Base-by-base conservation (phyloP, 2,113 vertebrate genomes). In the Otus sunia region DNA sequence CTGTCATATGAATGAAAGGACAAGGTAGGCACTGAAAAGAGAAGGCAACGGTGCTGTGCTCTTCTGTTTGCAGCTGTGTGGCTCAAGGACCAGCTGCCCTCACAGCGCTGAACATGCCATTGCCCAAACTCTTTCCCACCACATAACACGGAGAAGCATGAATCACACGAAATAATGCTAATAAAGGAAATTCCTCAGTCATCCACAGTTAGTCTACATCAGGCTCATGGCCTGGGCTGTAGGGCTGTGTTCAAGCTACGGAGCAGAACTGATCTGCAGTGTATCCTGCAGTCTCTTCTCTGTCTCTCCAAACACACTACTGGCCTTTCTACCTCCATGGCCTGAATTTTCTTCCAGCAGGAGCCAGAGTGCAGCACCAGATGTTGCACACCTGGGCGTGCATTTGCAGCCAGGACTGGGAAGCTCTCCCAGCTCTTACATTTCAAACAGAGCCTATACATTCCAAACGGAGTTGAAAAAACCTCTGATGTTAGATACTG, bases 71-170 rank as follows among this genome's bases (percentile, higher is more conserved):
- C 63, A 47, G 49, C 20, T 43, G 6, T 36, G 45, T 50, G 67
- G 27, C 58, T 91, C 11, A 29, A 47, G 41, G 41, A 69, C 25
- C 50, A 76, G 32, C 67, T 92, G 58, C 15, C 50, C 50, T 58
- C 41, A 8, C 3, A 14, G 43, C 4, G 3, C 26, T 32, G 47
- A 77, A 47, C 0, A 0, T 85, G 56, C 47, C 5, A 1, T 25
- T 90, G 66, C 62, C 81, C 37, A 52, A 3, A 11, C 21, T 71
- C 55, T 77, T 81, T 63, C 17, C 64, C 56, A 58, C 21, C 27
- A 19, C 14, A 6, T 74, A 66, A 58, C 25, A 49, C 9, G 50
- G 49, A 74, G 45, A 14, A 60, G 36, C 2, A 1, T 18, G 45
- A 43, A 37, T 84, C 55, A 12, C 63, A 60, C 34, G 45, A 80